Evolutionary conservation across 2,113 vertebrate species (phyloP).

Genomic region (Micromys minutus): DNA sequence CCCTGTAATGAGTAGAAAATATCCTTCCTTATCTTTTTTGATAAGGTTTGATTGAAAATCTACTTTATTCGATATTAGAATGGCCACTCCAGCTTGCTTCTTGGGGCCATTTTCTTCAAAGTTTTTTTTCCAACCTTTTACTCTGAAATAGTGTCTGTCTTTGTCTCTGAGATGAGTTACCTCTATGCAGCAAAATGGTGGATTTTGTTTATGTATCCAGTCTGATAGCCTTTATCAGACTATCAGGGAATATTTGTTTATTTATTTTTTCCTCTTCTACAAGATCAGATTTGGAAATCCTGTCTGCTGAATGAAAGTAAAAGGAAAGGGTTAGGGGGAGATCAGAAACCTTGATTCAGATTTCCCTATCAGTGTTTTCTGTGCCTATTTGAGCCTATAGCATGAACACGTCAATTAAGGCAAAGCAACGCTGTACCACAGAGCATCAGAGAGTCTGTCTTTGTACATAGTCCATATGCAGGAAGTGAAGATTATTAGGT

Average conservation of each 20-base stretch:
- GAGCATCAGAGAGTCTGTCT: not conserved
- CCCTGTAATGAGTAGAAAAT: too few species aligned
- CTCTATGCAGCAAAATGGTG: too few species aligned
- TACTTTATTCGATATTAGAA: too few species aligned
- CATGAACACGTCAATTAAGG: not conserved
- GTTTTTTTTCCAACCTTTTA: too few species aligned
- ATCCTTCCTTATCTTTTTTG: too few species aligned
- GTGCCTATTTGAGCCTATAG: not conserved
- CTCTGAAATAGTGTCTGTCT: too few species aligned
- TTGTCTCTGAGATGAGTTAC: too few species aligned
- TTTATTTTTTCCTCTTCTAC: not conserved
- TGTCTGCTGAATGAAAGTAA: slow-evolving; percentile 1
- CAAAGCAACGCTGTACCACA: not conserved
- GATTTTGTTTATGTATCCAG: too few species aligned
- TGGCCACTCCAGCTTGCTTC: too few species aligned
- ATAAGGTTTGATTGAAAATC: too few species aligned
- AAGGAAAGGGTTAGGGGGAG: not conserved
- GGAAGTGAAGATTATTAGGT: not conserved
- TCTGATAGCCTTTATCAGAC: too few species aligned
- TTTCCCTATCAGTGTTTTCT: not conserved
- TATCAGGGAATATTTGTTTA: not conserved
- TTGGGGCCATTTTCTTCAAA: too few species aligned
- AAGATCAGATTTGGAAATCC: slow-evolving; percentile 17
- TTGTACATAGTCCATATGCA: not conserved
- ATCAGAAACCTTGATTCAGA: not conserved